Base-by-base conservation (phyloP, 2,113 vertebrate species). In the Oncorhynchus mykiss region DNA sequence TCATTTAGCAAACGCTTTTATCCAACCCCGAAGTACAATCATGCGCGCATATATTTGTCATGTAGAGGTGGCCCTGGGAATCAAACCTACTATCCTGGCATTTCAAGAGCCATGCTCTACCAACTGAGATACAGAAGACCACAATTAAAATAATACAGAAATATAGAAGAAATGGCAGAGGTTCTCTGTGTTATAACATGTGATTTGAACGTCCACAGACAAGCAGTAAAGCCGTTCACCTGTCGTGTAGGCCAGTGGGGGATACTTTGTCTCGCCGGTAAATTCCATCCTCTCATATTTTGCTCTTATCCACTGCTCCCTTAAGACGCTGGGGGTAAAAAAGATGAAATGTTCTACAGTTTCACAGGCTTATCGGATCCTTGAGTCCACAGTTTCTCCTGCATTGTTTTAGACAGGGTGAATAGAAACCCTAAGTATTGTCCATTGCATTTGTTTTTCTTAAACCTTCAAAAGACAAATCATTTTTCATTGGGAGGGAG, bases 241-340 rank as follows among this genome's bases (percentile, higher is more conserved):
- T 94, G 94, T 93, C 60, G 84, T 91, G 75, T 93, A 93, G 29
- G 87, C 72, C 34, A 90, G 34, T 1, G 91, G 92, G 20, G 88
- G 88, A 74, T 87, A 89, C 85, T 90, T 89, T 78, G 73, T 92
- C 54, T 92, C 90, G 69, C 93, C 94, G 70, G 89, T 92, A 90
- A 97, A 98, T 78, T 98, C 96, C 82, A 75, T 87, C 73, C 95
- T 92, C 84, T 97, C 95, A 34, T 98, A 98, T 87, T 98, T 98
- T 69, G 97, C 96, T 88, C 94, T 93, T 86, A 97, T 97, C 97
- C 97, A 97, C 71, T 98, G 96, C 73, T 97, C 95, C 84, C 84
- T 94, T 80, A 98, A 91, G 66, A 96, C 92, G 27, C 96, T 97
- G 86, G 45, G 80, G 71, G 64, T 75, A 9, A 9, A 76, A 66